These are phyloP conservation scores for Pteronura brasiliensis DNA, from an alignment of 2,113 vertebrate genomes.

Conservation along the genomic window DNA sequence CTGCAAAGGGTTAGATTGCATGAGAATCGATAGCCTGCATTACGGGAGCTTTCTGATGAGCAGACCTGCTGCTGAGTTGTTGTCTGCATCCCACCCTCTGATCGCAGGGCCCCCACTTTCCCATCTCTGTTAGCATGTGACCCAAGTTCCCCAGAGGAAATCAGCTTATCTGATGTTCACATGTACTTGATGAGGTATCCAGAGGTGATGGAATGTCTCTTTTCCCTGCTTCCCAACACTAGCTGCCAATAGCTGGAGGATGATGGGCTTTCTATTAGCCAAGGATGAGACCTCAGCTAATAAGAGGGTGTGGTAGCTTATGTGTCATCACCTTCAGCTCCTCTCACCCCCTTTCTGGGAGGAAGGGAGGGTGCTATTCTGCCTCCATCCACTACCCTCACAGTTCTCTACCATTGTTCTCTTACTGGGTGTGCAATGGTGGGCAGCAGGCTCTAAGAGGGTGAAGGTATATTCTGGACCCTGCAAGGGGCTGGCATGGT, in stretches of 20 bases:
- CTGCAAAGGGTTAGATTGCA: not conserved
- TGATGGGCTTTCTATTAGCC: not conserved
- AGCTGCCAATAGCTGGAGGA: not conserved
- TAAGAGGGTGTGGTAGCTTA: not conserved
- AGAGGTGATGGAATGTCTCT: not conserved
- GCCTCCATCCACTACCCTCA: not conserved
- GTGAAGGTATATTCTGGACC: not conserved
- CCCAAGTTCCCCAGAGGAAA: not conserved
- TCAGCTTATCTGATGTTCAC: not conserved
- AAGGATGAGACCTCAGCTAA: not conserved
- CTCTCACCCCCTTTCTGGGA: not conserved
- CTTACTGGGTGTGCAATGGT: not conserved
- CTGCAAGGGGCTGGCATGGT: not conserved
- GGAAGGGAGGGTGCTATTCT: not conserved
- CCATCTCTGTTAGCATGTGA: not conserved
- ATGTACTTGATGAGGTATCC: not conserved
- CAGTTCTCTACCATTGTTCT: not conserved
- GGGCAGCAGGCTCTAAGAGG: not conserved
- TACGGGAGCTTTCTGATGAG: not conserved
- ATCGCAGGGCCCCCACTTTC: not conserved
- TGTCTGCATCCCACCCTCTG: not conserved
- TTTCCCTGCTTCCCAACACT: not conserved
- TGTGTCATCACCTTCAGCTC: not conserved
- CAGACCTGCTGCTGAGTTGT: not conserved
- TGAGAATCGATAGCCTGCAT: not conserved